Percentiles rank a stretch among this genome's conserved stretches.
phyloP scores from a whole-genome alignment of 2,797 vertebrate genomes.

The Rhinogobio ventralis region DNA sequence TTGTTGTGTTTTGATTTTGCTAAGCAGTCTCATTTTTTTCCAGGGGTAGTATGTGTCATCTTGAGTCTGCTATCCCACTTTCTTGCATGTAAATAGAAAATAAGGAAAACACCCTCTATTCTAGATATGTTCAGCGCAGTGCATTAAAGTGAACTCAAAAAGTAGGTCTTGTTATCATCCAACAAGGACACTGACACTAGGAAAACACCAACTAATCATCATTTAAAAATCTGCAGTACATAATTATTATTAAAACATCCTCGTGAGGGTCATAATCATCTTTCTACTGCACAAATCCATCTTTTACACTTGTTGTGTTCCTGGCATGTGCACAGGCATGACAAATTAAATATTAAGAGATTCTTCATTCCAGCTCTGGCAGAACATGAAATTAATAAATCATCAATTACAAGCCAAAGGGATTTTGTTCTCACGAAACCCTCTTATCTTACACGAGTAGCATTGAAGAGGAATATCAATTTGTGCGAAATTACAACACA shows the following conservation, averaged over 20 bases:
- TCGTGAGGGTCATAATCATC: conserved; percentile 8
- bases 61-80: neutral
- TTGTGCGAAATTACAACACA: conserved; percentile 49
- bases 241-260: conserved; percentile 26
- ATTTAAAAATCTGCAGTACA: conserved; percentile 33
- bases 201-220: conserved; percentile 27
- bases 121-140: neutral
- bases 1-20: conserved; percentile 10
- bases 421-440: conserved; percentile 63
- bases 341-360: conserved; percentile 76
- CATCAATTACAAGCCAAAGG: conserved; percentile 66
- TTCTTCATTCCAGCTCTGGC: conserved; percentile 71
- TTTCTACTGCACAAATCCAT: conserved; percentile 5
- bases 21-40: neutral
- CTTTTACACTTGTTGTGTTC: conserved; percentile 22
- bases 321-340: conserved; percentile 43
- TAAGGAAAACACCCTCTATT: conserved; percentile 1
- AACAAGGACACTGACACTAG: neutral
- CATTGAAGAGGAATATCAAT: conserved; percentile 48
- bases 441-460: conserved; percentile 8
- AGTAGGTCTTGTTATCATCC: conserved; percentile 21
- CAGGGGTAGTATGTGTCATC: neutral
- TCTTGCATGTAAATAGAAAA: conserved; percentile 29
- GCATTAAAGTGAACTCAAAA: neutral
- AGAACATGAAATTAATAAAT: conserved; percentile 77